Conservation (phyloP, 2,113 vertebrate species). For the Ploceus nigricollis region DNA sequence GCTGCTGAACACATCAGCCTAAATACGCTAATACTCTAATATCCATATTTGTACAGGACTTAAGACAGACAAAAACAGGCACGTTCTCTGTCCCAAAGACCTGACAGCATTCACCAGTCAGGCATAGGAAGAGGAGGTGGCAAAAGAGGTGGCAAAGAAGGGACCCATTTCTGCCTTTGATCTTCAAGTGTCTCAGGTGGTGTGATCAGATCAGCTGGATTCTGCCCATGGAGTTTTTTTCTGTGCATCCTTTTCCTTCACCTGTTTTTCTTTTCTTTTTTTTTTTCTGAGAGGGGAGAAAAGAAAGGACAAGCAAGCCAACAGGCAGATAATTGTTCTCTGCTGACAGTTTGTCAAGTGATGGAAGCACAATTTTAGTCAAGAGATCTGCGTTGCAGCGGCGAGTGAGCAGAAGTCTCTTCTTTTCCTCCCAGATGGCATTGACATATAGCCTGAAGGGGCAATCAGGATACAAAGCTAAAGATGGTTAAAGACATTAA, state of each 20-base stretch:
- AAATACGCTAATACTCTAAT: slow-evolving; percentile 24
- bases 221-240: background rate
- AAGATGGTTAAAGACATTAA: slow-evolving; percentile 59
- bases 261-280: background rate
- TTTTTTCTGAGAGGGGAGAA: background rate
- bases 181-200: background rate
- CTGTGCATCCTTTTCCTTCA: background rate
- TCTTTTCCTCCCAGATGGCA: slow-evolving; percentile 50
- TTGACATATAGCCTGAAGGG: slow-evolving; percentile 56
- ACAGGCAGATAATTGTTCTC: slow-evolving; percentile 24
- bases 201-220: background rate
- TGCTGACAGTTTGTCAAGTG: slow-evolving; percentile 40
- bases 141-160: background rate
- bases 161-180: background rate
- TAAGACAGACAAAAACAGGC: background rate
- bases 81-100: background rate
- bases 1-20: slow-evolving; percentile 18
- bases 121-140: background rate
- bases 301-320: background rate
- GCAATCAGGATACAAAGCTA: slow-evolving; percentile 51
- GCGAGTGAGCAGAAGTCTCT: slow-evolving; percentile 28
- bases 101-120: background rate
- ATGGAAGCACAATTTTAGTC: slow-evolving; percentile 18
- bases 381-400: background rate
- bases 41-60: slow-evolving; percentile 34